These are phyloP conservation scores for Cheumatopsyche charites DNA, from an alignment of 1,140 invertebrate genomes.

Conservation along the genomic window DNA sequence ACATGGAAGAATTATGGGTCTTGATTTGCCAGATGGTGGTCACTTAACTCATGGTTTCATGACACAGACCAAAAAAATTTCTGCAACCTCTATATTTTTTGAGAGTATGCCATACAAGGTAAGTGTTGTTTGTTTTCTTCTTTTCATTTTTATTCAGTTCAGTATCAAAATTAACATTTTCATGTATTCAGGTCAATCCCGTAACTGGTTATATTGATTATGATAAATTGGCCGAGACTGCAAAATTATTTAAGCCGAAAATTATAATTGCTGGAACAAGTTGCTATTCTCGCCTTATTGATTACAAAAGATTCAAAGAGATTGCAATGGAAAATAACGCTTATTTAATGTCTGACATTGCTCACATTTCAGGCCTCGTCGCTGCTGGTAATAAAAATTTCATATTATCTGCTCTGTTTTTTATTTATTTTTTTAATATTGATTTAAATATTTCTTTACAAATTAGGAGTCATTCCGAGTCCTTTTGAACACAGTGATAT, in stretches of 20 bases:
- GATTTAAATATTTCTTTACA: constrained; percentile 13
- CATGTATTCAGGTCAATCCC: constrained; percentile 67
- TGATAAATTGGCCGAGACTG: constrained; percentile 81
- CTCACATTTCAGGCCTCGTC: constrained; percentile 91
- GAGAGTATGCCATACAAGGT: constrained; percentile 99
- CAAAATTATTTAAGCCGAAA: constrained; percentile 88
- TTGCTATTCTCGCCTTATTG: constrained; percentile 84
- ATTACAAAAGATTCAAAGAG: constrained; percentile 86
- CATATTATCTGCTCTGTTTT: no score
- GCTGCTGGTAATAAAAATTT: constrained; percentile 72
- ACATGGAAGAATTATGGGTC: constrained; percentile 95
- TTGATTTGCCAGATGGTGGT: constrained; percentile 96
- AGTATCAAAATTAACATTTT: not conserved
- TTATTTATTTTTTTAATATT: not conserved
- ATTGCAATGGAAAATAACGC: constrained; percentile 88
- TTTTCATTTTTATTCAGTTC: constrained; percentile 18
- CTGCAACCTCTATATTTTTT: constrained; percentile 97
- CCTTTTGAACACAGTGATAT: constrained; percentile 95
- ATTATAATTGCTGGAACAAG: constrained; percentile 95
- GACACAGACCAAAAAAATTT: constrained; percentile 90
- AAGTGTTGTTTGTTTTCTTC: constrained; percentile 52
- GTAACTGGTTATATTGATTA: constrained; percentile 93
- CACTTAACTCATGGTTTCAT: constrained; percentile 96
- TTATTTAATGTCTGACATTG: constrained; percentile 94
- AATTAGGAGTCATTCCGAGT: constrained; percentile 75